These are phyloP conservation scores for Urocitellus parryii DNA, from an alignment of 2,113 vertebrate species.

Conservation along the genomic window DNA sequence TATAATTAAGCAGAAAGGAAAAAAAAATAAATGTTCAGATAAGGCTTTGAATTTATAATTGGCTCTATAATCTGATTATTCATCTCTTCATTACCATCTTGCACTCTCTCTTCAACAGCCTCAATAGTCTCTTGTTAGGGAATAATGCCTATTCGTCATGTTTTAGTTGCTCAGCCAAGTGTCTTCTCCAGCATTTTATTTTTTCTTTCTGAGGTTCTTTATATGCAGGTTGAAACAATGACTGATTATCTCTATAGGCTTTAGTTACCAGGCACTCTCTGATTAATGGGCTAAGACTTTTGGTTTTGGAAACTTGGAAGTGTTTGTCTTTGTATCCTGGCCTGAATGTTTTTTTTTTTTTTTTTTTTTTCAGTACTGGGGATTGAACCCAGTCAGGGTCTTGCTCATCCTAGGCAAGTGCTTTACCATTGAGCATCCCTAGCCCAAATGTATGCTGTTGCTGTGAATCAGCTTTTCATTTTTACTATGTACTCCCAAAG, in stretches of 20 bases:
- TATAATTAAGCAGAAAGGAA: constrained; percentile 27
- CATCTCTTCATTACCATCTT: constrained; percentile 27
- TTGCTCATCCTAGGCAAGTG: too few species aligned
- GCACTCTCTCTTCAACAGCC: constrained; percentile 22
- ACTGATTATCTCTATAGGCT: background rate
- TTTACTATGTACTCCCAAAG: background rate
- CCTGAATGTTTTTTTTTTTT: background rate
- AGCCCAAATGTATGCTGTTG: background rate
- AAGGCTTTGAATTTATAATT: constrained; percentile 10
- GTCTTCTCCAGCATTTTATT: background rate
- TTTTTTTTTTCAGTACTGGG: too few species aligned
- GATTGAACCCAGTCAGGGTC: background rate
- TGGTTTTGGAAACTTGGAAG: background rate
- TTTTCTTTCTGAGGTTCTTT: constrained; percentile 29
- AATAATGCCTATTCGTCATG: constrained; percentile 27
- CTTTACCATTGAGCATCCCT: background rate
- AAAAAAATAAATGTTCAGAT: constrained; percentile 19
- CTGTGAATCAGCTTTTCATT: constrained; percentile 18
- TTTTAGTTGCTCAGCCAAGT: constrained; percentile 35
- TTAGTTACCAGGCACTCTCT: constrained; percentile 6
- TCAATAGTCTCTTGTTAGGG: constrained; percentile 56
- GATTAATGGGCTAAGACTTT: constrained; percentile 16
- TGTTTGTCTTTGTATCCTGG: background rate
- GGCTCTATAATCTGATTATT: constrained; percentile 52
- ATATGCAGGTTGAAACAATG: background rate